Evolutionary conservation across 2,797 vertebrate species (phyloP).

Genomic region (Tenualosa thibaudeaui): DNA sequence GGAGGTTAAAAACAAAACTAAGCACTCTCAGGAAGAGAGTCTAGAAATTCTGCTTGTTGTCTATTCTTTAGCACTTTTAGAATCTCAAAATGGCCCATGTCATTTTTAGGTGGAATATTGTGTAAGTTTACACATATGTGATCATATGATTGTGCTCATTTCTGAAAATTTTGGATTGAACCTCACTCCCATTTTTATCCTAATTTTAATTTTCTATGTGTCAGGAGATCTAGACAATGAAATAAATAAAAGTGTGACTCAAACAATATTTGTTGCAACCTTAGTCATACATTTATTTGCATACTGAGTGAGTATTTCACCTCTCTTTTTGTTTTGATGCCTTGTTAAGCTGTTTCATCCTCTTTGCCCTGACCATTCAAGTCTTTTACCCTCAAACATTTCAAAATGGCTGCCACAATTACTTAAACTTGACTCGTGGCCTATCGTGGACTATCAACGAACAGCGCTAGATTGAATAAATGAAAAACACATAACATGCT

Average conservation of each 20-base stretch:
- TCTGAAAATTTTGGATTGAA: conserved; percentile 6
- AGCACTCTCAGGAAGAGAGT: conserved; percentile 1
- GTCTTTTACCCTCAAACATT: conserved; percentile 16
- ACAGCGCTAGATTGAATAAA: neutral
- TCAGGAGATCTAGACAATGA: conserved; percentile 14
- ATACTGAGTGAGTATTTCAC: conserved; percentile 7
- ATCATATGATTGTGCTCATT: conserved; percentile 23
- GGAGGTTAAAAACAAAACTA: neutral
- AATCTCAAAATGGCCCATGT: conserved; percentile 22
- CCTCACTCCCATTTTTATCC: neutral
- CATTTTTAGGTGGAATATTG: conserved; percentile 7
- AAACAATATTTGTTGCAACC: conserved; percentile 25
- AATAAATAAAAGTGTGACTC: conserved; percentile 24
- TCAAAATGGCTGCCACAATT: neutral
- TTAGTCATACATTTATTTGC: conserved; percentile 24
- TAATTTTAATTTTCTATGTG: conserved; percentile 6
- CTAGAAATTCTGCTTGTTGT: neutral
- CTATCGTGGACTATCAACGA: neutral
- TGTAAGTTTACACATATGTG: conserved; percentile 15
- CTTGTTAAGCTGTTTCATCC: neutral
- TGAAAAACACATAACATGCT: neutral
- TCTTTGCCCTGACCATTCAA: neutral
- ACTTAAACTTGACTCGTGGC: conserved; percentile 6
- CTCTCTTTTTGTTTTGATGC: neutral
- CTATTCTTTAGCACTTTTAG: conserved; percentile 21